Conservation (phyloP, 2,113 vertebrate genomes). For the Casuarius casuarius region DNA sequence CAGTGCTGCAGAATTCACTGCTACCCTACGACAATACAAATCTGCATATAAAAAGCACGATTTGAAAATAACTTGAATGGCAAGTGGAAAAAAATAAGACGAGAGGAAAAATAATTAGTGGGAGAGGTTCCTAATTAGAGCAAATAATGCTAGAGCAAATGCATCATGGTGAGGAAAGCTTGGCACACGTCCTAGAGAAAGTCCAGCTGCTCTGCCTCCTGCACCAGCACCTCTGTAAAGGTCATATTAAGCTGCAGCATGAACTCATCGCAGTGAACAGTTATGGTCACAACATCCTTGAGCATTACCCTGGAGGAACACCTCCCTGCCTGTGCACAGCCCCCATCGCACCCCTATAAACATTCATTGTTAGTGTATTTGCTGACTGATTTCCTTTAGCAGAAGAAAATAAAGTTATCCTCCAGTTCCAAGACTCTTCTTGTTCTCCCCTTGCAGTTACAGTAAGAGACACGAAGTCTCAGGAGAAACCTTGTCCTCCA, state of each 20-base stretch:
- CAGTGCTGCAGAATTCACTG: not conserved
- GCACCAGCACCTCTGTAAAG: not conserved
- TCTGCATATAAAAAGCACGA: not conserved
- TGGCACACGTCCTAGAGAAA: not conserved
- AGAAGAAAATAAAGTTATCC: not conserved
- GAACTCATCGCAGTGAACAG: not conserved
- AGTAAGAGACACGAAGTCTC: not conserved
- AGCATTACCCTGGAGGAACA: not conserved
- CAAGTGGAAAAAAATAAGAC: not conserved
- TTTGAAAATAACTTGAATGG: not conserved
- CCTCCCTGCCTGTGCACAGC: not conserved
- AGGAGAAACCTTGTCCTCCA: not conserved
- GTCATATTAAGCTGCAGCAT: not conserved
- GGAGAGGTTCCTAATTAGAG: constrained; percentile 13
- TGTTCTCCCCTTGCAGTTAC: not conserved
- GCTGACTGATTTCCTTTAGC: not conserved
- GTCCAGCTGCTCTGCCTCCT: not conserved
- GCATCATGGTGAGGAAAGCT: not conserved
- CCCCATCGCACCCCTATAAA: not conserved
- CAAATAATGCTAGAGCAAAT: not conserved
- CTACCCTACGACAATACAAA: not conserved
- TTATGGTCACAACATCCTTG: not conserved
- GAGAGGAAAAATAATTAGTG: not conserved
- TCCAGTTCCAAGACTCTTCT: not conserved
- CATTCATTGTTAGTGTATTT: not conserved